Percentiles rank a stretch among this genome's conserved stretches.
Evolutionary conservation across 2,113 vertebrate genomes (phyloP).

Genomic region (Cyprinodon brontotheroides): DNA sequence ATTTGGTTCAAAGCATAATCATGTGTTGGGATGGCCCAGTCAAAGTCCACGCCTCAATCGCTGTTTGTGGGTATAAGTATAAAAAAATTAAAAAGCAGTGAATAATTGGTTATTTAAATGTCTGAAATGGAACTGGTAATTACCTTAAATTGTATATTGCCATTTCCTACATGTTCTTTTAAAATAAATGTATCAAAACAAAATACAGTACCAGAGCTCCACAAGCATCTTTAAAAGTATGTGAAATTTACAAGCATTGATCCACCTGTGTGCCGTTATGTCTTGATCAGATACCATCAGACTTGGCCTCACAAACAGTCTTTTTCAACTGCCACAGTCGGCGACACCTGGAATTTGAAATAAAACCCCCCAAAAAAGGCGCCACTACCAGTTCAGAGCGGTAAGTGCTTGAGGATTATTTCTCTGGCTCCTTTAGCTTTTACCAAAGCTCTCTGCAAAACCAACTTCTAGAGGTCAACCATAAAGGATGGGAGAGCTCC

Average conservation of each 20-base stretch:
- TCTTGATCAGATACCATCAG: conserved; percentile 66
- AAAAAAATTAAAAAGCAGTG: not conserved
- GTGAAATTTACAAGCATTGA: conserved; percentile 18
- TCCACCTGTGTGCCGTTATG: conserved; percentile 74
- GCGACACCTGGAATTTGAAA: conserved; percentile 58
- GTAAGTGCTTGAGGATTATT: not conserved
- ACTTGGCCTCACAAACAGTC: conserved; percentile 50
- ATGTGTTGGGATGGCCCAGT: no score
- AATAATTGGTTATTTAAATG: not conserved
- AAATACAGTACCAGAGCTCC: not conserved
- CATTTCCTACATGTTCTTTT: not conserved
- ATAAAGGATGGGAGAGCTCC: conserved; percentile 10
- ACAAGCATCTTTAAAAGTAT: conserved; percentile 5
- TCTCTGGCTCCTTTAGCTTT: conserved; percentile 8
- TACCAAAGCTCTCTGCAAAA: conserved; percentile 1
- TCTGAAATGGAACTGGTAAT: not conserved
- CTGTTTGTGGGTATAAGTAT: not conserved
- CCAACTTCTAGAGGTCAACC: conserved; percentile 13
- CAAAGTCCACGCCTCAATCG: no score
- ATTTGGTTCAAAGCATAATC: no score
- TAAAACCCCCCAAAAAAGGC: conserved; percentile 30
- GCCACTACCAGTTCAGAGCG: conserved; percentile 4
- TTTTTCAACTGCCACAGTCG: conserved; percentile 64
- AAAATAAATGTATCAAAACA: conserved; percentile 4
- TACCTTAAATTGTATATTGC: not conserved